phyloP scores from a whole-genome alignment of 1,140 invertebrate species.

The Drosophila erecta region DNA sequence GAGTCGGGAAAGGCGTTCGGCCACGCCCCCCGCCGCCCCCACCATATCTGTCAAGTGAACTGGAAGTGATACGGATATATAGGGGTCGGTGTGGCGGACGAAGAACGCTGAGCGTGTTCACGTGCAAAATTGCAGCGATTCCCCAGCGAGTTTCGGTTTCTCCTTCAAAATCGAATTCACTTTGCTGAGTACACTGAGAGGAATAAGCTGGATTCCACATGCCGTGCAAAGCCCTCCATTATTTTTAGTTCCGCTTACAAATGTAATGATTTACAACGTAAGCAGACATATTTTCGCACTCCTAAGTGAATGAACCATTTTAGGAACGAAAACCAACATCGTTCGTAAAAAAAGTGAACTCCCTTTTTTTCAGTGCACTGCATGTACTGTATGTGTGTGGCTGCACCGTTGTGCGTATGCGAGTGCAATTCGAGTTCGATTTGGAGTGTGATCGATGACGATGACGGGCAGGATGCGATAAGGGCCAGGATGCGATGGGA shows the following conservation, averaged over 20 bases:
- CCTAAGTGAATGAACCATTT: too few species aligned
- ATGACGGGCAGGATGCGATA: conserved; percentile 46
- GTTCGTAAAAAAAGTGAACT: too few species aligned
- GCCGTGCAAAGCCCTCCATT: not conserved
- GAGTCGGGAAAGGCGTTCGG: conserved; percentile 43
- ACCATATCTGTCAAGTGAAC: conserved; percentile 77
- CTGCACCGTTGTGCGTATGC: conserved; percentile 17
- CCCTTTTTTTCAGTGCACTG: not conserved
- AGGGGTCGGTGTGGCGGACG: not conserved
- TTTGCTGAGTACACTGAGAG: conserved; percentile 27
- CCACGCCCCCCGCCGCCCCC: conserved; percentile 25
- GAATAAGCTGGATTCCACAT: not conserved
- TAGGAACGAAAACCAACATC: too few species aligned
- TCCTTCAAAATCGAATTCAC: conserved; percentile 56
- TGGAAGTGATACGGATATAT: conserved; percentile 72
- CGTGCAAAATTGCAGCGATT: conserved; percentile 81
- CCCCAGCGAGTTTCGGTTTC: conserved; percentile 54
- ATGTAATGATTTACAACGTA: too few species aligned
- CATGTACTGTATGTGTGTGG: not conserved
- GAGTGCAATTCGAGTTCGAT: conserved; percentile 61
- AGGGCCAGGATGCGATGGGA: conserved; percentile 34
- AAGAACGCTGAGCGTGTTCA: conserved; percentile 71
- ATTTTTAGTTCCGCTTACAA: too few species aligned
- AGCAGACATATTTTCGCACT: too few species aligned
- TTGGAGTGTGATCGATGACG: conserved; percentile 76